Evolutionary conservation across 1,140 invertebrate genomes (phyloP).

Genomic region (Monomorium pharaonis): DNA sequence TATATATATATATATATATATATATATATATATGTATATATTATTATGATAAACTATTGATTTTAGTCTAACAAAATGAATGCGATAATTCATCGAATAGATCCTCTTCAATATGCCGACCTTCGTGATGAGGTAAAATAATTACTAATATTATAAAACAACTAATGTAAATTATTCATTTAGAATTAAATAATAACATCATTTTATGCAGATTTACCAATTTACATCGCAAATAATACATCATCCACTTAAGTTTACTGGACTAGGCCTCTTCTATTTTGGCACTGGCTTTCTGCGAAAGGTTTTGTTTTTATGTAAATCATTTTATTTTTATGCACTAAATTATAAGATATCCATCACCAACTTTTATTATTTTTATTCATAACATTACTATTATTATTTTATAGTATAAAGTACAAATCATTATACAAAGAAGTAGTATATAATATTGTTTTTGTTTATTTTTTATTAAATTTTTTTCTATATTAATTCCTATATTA

Average conservation of each 20-base stretch:
- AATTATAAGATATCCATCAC: too few species aligned
- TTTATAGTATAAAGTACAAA: neutral
- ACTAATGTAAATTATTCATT: neutral
- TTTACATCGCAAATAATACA: constrained; percentile 2
- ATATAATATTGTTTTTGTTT: neutral
- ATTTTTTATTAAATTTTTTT: neutral
- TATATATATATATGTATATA: neutral
- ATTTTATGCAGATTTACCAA: constrained; percentile 11
- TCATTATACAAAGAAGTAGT: neutral
- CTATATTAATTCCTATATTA: neutral
- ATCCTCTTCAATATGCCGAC: neutral
- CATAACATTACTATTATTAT: neutral
- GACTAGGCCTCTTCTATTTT: neutral
- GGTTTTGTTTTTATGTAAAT: neutral
- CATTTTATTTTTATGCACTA: too few species aligned
- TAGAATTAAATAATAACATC: constrained; percentile 6
- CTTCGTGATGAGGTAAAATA: neutral
- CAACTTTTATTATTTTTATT: neutral
- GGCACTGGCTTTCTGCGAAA: neutral
- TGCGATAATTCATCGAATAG: neutral
- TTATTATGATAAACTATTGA: neutral
- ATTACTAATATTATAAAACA: neutral
- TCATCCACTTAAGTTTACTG: neutral
- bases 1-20: too few species aligned
- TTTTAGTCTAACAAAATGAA: constrained; percentile 16